Conservation (phyloP, 2,888 invertebrate genomes). For the Tipula vernalis region DNA sequence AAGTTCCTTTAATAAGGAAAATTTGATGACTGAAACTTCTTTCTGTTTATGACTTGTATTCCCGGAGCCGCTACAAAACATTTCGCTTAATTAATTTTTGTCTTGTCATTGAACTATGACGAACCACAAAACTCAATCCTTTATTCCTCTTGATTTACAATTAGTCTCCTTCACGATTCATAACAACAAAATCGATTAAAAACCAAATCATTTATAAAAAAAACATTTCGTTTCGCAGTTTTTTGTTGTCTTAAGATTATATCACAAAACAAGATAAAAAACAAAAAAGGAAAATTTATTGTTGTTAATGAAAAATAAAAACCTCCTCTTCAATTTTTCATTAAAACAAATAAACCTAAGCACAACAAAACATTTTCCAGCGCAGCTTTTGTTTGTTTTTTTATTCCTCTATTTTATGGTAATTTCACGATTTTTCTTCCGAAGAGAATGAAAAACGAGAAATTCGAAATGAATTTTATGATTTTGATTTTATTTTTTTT, state of each 20-base stretch:
- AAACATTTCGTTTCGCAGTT: neutral
- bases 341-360: neutral
- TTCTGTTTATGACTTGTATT: no score
- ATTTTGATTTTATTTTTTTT: neutral
- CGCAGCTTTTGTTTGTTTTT: neutral
- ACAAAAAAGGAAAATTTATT: neutral
- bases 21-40: no score
- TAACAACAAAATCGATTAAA: neutral
- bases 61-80: no score
- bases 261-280: neutral
- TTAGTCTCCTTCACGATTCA: neutral
- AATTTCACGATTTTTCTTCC: neutral
- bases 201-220: neutral
- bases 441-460: neutral
- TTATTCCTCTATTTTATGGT: neutral
- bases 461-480: neutral
- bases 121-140: neutral
- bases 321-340: constrained; percentile 4
- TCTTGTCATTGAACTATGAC: neutral
- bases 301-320: neutral
- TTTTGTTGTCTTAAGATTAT: neutral
- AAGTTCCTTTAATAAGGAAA: no score
- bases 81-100: neutral
- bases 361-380: neutral
- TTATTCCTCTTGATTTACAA: neutral